Conservation (phyloP, 2,113 vertebrate genomes). For the Murina feae region DNA sequence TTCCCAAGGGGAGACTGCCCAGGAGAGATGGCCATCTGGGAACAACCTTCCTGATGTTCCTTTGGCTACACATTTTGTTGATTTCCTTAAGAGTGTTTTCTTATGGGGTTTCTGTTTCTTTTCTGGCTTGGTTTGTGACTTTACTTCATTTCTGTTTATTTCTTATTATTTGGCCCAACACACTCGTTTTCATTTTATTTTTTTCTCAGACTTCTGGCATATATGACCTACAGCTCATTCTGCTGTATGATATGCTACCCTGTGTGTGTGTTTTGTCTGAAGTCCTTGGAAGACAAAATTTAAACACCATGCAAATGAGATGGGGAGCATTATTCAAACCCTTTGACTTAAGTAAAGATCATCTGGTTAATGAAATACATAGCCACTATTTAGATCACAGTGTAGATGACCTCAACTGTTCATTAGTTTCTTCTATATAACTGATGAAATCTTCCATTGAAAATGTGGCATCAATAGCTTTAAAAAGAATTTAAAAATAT, state of each 20-base stretch:
- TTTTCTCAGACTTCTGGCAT: constrained; percentile 53
- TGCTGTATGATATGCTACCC: constrained; percentile 36
- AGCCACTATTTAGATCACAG: neutral
- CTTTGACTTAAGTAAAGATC: neutral
- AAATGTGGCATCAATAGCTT: neutral
- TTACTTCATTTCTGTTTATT: constrained; percentile 75
- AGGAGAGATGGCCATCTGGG: constrained; percentile 65
- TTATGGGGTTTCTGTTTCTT: constrained; percentile 71
- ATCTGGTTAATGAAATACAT: constrained; percentile 38
- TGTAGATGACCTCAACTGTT: neutral
- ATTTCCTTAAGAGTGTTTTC: constrained; percentile 72
- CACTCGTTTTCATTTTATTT: constrained; percentile 63
- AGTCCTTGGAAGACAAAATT: constrained; percentile 45
- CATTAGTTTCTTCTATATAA: constrained; percentile 24
- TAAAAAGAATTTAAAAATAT: neutral
- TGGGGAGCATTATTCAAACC: neutral
- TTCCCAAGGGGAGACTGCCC: constrained; percentile 50
- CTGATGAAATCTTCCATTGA: constrained; percentile 6
- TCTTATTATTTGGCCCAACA: constrained; percentile 71
- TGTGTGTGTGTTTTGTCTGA: constrained; percentile 44
- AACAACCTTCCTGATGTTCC: constrained; percentile 58
- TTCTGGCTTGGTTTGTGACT: constrained; percentile 72
- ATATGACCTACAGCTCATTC: constrained; percentile 50
- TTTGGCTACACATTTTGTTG: constrained; percentile 70
- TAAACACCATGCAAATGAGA: constrained; percentile 49